phyloP scores from a whole-genome alignment of 1,140 invertebrate genomes.

The Drosophila kanapiae region DNA sequence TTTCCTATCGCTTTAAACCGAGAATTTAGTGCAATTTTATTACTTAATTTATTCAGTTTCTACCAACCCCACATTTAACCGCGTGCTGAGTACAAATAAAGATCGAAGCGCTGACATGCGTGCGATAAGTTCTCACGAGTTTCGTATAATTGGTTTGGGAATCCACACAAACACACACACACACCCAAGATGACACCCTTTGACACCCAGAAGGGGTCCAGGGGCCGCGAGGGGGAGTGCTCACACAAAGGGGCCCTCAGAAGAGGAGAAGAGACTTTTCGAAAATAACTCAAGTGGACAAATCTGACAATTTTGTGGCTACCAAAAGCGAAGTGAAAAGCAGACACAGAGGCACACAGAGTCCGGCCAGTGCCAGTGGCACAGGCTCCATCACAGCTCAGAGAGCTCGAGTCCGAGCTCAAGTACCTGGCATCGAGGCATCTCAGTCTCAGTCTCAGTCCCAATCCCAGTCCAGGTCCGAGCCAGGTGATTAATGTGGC shows the following conservation, averaged over 20 bases:
- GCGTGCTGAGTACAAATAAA: slow-evolving; percentile 78
- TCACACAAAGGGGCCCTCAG: slow-evolving; percentile 12
- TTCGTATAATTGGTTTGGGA: slow-evolving; percentile 78
- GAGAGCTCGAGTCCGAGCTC: slow-evolving; percentile 13
- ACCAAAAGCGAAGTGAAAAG: slow-evolving; percentile 66
- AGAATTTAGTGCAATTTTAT: slow-evolving; percentile 78
- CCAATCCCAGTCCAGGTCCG: slow-evolving; percentile 1
- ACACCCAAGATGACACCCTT: slow-evolving; percentile 60
- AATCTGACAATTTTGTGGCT: slow-evolving; percentile 84
- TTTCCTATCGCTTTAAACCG: slow-evolving; percentile 69
- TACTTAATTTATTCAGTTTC: slow-evolving; percentile 73
- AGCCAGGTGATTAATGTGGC: slow-evolving; percentile 78
- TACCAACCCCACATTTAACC: slow-evolving; percentile 37
- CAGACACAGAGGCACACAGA: slow-evolving; percentile 33
- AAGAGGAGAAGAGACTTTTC: slow-evolving; percentile 51
- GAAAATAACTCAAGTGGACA: slow-evolving; percentile 83
- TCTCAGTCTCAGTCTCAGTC: too few species aligned
- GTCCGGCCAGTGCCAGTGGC: slow-evolving; percentile 1
- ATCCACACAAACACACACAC: slow-evolving; percentile 31
- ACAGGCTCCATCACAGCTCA: slow-evolving; percentile 29
- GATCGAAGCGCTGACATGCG: slow-evolving; percentile 49
- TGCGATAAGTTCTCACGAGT: slow-evolving; percentile 74
- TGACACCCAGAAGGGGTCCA: slow-evolving; percentile 10
- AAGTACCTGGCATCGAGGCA: slow-evolving; percentile 70
- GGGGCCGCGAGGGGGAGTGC: not conserved